phyloP scores from a whole-genome alignment of 2,113 vertebrate genomes.

The Mellivora capensis region DNA sequence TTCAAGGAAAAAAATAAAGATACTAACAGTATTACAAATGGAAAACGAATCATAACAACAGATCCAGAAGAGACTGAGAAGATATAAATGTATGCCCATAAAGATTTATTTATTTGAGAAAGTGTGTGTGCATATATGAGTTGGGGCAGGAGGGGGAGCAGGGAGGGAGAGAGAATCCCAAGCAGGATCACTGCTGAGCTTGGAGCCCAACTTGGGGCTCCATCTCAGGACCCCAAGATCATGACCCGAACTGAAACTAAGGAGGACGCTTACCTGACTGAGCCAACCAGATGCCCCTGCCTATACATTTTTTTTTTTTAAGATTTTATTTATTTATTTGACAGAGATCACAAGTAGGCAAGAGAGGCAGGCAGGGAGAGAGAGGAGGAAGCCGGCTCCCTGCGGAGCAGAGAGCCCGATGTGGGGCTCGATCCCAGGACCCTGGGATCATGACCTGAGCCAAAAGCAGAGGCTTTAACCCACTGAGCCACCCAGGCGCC shows the following conservation, averaged over 20 bases:
- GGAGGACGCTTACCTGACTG: background rate
- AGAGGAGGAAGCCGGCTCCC: too few relatives aligned
- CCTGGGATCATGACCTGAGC: too few relatives aligned
- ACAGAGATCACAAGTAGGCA: too few relatives aligned
- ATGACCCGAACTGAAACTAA: background rate
- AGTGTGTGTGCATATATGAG: background rate
- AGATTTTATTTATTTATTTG: too few relatives aligned
- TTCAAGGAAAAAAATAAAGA: background rate
- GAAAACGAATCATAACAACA: background rate
- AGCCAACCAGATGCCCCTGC: background rate
- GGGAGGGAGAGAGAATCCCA: background rate
- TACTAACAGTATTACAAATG: background rate
- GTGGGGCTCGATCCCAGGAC: too few relatives aligned
- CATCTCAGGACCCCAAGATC: background rate
- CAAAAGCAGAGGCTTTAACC: too few relatives aligned
- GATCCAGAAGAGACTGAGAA: background rate
- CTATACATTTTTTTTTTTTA: background rate
- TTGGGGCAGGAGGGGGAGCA: background rate
- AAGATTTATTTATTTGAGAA: background rate
- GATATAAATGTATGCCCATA: background rate
- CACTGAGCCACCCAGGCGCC: background rate
- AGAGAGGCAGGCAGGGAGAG: too few relatives aligned
- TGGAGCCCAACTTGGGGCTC: background rate
- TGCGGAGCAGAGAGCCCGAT: too few relatives aligned
- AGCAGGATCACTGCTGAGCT: background rate